These are phyloP conservation scores for Porphyrio hochstetteri DNA, from an alignment of 2,113 vertebrate species.

Conservation along the genomic window DNA sequence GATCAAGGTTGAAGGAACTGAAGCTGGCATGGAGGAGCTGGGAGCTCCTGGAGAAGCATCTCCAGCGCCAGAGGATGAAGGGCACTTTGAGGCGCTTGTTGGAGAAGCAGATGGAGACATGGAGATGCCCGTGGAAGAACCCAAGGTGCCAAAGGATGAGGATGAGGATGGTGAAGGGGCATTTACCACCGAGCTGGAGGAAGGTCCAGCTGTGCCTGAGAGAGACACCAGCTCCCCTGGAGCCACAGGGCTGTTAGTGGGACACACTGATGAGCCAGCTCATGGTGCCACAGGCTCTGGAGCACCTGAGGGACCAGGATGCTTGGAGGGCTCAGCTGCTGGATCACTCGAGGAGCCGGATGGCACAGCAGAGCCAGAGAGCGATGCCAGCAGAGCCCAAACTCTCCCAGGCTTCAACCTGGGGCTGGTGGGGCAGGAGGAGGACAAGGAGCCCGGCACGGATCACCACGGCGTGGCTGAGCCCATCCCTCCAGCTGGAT, in stretches of 20 bases:
- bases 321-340: fast-evolving
- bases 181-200: neutral
- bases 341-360: fast-evolving
- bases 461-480: fast-evolving
- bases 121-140: neutral
- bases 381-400: fast-evolving
- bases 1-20: neutral
- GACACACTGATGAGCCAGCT: fast-evolving
- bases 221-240: fast-evolving
- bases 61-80: neutral
- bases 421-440: neutral
- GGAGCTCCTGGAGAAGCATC: neutral
- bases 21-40: neutral
- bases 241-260: fast-evolving
- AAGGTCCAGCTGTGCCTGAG: neutral
- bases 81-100: fast-evolving
- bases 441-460: neutral
- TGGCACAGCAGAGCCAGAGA: fast-evolving
- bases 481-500: neutral
- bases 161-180: neutral
- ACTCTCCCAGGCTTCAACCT: neutral
- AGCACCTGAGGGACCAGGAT: fast-evolving
- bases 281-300: neutral
- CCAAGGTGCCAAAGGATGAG: neutral
- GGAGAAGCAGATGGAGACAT: neutral